Evolutionary conservation across 1,140 invertebrate species (phyloP), one percentile per base, ranked within the genome.

Genomic region (Drosophila elegans): DNA sequence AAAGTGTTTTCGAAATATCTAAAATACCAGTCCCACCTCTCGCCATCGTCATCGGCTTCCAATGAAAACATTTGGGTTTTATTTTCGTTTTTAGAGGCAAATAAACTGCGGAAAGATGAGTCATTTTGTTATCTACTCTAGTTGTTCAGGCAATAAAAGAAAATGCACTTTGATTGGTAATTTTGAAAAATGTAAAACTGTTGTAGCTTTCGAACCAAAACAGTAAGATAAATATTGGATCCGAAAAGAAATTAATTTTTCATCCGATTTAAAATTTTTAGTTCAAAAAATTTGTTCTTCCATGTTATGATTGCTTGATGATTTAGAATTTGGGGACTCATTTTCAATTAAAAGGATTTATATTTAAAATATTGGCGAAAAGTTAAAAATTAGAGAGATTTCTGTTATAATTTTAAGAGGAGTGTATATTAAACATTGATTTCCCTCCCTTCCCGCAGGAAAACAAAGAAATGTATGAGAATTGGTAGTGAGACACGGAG

Each of bases 21-120:
- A 51, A 11, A 51, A 16, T 51, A 34, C 48, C 42, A 62, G 12
- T 25, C 21, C 36, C 27, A 41, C 16, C 11, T 36, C 39, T 34
- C 11, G 25, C 21, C 36, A 48, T 36, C 29, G n/a, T 45, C 46
- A 41, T 54, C 34, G 52, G 11, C 83, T 79, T 88, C 51, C 60
- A n/a, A 80, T 61, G 79, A 88, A 88, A 83, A 83, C 72, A 78
- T 88, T 83, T 76, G 42, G 77, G 68, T 68, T 85, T 71, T 76
- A 75, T 84, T 74, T 84, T 80, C 71, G 55, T 60, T 53, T 72
- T 49, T 46, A 1, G 25, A 60, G 10, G 34, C 0, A 21, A 32
- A 21, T 32, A 42, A 16, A 25, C 25, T 25, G 32, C 7, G 2
- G 21, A 29, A 9, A 48, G 4, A 60, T 80, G 69, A 68, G 16